Evolutionary conservation across 2,113 vertebrate species (phyloP).

Genomic region (Carettochelys insculpta): DNA sequence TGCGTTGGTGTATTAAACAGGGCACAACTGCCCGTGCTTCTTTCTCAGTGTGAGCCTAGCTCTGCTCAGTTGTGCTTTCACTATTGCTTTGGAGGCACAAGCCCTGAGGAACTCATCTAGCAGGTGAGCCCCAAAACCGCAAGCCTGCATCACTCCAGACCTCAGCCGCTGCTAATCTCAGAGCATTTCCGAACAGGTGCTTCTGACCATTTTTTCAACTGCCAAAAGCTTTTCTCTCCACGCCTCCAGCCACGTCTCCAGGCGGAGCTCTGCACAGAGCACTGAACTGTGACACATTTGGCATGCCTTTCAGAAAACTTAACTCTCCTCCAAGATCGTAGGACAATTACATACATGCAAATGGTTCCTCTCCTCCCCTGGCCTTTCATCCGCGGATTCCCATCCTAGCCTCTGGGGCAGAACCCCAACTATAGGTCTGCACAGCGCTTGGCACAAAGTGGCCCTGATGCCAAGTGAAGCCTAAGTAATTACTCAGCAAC

Average conservation of each 20-base stretch:
- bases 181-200: not conserved
- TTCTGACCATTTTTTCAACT: not conserved
- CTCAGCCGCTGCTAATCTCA: not conserved
- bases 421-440: fast-evolving
- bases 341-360: not conserved
- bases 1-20: too few relatives aligned
- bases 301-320: not conserved
- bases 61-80: not conserved
- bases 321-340: not conserved
- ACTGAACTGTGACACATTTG: not conserved
- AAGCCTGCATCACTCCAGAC: not conserved
- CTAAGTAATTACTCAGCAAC: not conserved
- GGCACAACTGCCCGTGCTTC: not conserved
- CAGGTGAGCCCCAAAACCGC: not conserved
- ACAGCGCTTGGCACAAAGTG: not conserved
- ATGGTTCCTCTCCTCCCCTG: fast-evolving
- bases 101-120: not conserved
- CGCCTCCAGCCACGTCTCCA: not conserved
- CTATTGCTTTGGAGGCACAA: not conserved
- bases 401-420: not conserved
- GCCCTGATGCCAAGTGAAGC: not conserved
- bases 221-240: not conserved
- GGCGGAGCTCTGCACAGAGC: not conserved
- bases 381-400: fast-evolving
- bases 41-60: not conserved